Evolutionary conservation across 2,113 vertebrate genomes (phyloP).

Genomic region (Puffinus mauretanicus): DNA sequence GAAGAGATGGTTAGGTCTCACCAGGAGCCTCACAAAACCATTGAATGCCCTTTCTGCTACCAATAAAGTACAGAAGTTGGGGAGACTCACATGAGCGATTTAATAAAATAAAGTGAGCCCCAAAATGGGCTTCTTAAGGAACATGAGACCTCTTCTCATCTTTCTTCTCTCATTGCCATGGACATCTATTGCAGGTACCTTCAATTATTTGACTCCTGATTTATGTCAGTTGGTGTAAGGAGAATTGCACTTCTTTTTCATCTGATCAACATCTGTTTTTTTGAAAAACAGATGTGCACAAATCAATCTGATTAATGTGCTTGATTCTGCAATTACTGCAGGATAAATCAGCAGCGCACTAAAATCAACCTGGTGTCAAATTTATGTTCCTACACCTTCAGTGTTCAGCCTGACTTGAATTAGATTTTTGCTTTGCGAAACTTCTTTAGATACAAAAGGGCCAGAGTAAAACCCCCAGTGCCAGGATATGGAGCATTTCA

Average conservation of each 20-base stretch:
- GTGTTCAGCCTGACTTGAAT: not conserved
- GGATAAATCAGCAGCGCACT: conserved; percentile 12
- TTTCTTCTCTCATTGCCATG: not conserved
- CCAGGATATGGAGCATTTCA: not conserved
- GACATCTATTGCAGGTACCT: not conserved
- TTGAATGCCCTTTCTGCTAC: not conserved
- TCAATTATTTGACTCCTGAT: conserved; percentile 22
- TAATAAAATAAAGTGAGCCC: not conserved
- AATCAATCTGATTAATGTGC: conserved; percentile 61
- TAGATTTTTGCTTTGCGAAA: not conserved
- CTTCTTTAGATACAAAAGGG: not conserved
- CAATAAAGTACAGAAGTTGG: not conserved
- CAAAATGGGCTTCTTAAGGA: not conserved
- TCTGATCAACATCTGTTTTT: conserved; percentile 34
- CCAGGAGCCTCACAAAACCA: not conserved
- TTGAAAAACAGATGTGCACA: conserved; percentile 47
- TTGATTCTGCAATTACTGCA: conserved; percentile 53
- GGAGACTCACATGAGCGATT: not conserved
- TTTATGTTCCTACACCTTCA: not conserved
- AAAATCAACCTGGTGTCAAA: conserved; percentile 2
- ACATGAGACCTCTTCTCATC: not conserved
- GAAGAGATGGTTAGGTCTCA: not conserved
- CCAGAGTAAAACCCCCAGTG: not conserved
- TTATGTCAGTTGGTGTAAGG: not conserved
- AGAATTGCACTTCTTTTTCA: not conserved